phyloP scores from a whole-genome alignment of 2,797 vertebrate genomes.

The Pseudocheirus occidentalis region DNA sequence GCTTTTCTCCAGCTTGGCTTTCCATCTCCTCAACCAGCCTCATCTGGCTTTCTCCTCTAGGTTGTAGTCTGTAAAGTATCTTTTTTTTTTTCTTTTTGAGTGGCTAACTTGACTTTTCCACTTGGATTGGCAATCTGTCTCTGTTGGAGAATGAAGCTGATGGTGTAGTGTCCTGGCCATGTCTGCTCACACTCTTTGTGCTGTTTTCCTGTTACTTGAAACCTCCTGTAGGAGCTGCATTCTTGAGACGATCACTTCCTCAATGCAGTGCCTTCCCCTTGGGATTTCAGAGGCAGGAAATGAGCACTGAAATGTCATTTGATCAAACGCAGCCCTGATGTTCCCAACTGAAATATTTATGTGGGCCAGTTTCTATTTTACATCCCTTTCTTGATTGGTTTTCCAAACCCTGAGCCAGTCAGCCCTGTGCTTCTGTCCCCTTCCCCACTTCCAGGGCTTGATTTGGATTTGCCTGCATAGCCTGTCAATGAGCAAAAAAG shows the following conservation, averaged over 20 bases:
- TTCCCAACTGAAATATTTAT: background rate
- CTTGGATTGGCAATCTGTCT: background rate
- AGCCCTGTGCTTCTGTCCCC: background rate
- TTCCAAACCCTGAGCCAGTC: background rate
- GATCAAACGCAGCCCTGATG: fast-evolving
- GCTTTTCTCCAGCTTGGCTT: background rate
- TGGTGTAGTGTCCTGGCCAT: background rate
- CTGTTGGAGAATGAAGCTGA: background rate
- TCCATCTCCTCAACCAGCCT: background rate
- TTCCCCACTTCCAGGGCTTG: background rate
- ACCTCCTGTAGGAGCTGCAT: background rate
- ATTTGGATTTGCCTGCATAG: conserved; percentile 16
- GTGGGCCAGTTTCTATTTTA: background rate
- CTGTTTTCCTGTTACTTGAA: background rate
- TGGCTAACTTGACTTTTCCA: background rate
- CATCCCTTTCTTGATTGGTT: background rate
- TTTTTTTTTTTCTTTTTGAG: background rate
- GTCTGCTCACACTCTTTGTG: background rate
- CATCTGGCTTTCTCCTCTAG: background rate
- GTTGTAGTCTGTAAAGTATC: background rate
- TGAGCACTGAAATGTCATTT: background rate
- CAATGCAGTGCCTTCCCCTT: background rate
- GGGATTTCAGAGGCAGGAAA: conserved; percentile 18
- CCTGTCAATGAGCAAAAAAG: conserved; percentile 56
- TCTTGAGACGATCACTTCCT: background rate